phyloP scores from a whole-genome alignment of 2,113 vertebrate species.

The Nothoprocta perdicaria region DNA sequence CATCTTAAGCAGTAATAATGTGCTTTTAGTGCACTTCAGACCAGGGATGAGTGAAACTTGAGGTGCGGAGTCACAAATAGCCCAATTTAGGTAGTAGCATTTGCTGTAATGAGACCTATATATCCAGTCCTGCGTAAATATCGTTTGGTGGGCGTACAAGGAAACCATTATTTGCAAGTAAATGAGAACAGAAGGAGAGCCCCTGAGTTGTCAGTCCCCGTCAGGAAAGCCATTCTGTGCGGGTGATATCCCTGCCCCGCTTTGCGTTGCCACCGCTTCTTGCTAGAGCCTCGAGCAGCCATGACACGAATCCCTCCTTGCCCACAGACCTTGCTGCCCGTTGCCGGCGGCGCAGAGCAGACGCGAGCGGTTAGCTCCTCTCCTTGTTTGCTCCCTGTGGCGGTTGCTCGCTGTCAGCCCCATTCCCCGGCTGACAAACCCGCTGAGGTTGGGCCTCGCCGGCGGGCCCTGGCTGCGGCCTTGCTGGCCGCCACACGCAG shows the following conservation, averaged over 20 bases:
- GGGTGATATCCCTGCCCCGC: background rate
- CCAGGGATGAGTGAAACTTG: slow-evolving; percentile 76
- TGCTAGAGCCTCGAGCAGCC: background rate
- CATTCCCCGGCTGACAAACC: background rate
- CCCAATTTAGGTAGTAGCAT: slow-evolving; percentile 76
- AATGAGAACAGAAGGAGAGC: slow-evolving; percentile 57
- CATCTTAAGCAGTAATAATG: slow-evolving; percentile 81
- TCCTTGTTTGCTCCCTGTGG: background rate
- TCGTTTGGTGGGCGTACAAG: slow-evolving; percentile 47
- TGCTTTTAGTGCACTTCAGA: slow-evolving; percentile 77
- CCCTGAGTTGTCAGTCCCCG: slow-evolving; percentile 23
- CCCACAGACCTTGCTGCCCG: background rate
- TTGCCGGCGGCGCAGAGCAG: background rate
- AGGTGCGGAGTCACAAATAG: slow-evolving; percentile 74
- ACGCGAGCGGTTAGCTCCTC: background rate
- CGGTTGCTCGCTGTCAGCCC: slow-evolving; percentile 27
- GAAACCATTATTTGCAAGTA: slow-evolving; percentile 50
- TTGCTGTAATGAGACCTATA: slow-evolving; percentile 71
- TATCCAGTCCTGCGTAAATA: slow-evolving; percentile 72
- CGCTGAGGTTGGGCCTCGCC: background rate
- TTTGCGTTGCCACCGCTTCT: accelerated
- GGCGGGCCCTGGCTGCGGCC: background rate
- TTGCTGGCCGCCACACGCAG: background rate
- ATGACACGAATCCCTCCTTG: background rate
- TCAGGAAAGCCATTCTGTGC: background rate